A percentile compares a stretch with the other conserved stretches of the same genome.
Evolutionary conservation across 2,113 vertebrate genomes (phyloP).

Genomic region (Cathartes aura): DNA sequence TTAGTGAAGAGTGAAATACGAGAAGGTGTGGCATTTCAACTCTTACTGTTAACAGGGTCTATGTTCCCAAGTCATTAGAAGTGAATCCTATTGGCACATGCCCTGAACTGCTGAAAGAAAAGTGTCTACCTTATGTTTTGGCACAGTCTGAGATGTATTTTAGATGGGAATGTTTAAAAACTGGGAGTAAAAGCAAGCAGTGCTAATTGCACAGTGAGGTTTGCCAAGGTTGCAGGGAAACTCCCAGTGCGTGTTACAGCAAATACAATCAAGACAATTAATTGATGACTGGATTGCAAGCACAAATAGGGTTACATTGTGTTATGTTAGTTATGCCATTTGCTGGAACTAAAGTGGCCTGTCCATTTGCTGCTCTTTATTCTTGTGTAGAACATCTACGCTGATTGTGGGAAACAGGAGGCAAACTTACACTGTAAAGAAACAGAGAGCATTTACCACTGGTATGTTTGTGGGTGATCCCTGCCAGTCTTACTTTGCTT

Average conservation of each 20-base stretch:
- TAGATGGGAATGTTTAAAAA: neutral
- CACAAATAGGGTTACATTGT: neutral
- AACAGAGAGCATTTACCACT: fast-evolving
- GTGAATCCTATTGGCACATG: neutral
- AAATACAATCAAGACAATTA: neutral
- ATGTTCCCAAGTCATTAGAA: neutral
- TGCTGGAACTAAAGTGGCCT: neutral
- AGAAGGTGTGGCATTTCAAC: neutral
- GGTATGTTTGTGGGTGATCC: fast-evolving
- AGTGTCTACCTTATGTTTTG: neutral
- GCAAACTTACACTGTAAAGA: neutral
- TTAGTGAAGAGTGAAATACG: neutral
- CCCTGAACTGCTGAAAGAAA: neutral
- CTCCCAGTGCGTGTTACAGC: neutral
- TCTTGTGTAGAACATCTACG: neutral
- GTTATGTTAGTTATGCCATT: neutral
- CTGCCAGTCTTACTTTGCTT: neutral
- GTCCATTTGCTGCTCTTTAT: neutral
- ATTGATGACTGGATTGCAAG: neutral
- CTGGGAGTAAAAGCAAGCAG: neutral
- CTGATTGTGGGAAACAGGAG: neutral
- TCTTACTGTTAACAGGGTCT: neutral
- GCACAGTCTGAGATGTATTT: neutral
- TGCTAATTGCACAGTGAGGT: neutral
- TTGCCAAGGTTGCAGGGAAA: conserved; percentile 17